Percentiles rank a stretch among this genome's conserved stretches.
Conservation (phyloP, 1,140 invertebrate species). For the Sarcophaga bullata region DNA sequence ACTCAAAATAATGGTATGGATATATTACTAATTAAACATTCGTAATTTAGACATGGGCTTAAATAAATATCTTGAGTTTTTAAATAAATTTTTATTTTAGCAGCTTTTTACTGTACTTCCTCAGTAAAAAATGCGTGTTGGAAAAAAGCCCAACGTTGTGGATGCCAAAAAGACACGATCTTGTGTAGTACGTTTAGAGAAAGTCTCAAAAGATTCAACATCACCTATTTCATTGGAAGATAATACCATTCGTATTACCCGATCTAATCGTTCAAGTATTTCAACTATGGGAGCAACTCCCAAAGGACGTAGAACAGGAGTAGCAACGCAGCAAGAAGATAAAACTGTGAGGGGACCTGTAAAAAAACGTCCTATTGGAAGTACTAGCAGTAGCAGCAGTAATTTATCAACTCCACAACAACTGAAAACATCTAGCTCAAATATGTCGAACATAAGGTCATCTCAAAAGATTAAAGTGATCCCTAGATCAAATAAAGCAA, state of each 20-base stretch:
- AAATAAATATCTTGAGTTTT: no score
- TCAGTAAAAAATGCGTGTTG: constrained; percentile 43
- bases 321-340: constrained; percentile 25
- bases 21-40: no score
- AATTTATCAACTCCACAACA: neutral
- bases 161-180: constrained; percentile 44
- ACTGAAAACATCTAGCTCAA: constrained; percentile 5
- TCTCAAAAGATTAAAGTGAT: constrained; percentile 18
- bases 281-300: constrained; percentile 5
- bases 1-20: no score
- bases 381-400: neutral
- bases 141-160: constrained; percentile 42
- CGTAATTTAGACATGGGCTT: no score
- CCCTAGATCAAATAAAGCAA: constrained; percentile 1
- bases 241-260: neutral
- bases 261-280: neutral
- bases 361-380: constrained; percentile 32
- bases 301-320: neutral
- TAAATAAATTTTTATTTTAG: neutral
- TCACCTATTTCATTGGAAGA: constrained; percentile 24
- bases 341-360: constrained; percentile 38
- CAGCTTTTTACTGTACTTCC: neutral
- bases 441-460: constrained; percentile 3
- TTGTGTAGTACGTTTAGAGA: constrained; percentile 44
- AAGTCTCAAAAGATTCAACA: neutral